Evolutionary conservation across 1,140 invertebrate species (phyloP).

Genomic region (Acromyrmex charruanus): DNA sequence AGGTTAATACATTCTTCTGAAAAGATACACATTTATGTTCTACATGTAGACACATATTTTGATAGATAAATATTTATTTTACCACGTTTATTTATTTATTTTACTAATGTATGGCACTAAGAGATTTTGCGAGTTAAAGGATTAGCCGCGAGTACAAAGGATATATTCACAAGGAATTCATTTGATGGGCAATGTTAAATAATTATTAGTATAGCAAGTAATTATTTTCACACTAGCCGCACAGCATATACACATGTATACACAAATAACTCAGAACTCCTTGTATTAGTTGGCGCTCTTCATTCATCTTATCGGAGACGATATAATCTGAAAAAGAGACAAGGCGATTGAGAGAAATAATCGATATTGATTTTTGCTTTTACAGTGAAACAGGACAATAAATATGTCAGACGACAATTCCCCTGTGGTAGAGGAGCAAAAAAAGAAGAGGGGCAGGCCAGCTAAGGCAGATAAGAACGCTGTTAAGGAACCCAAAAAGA

Average conservation of each 20-base stretch:
- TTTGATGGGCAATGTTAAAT: too few species aligned
- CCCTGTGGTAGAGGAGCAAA: constrained; percentile 85
- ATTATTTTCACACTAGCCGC: neutral
- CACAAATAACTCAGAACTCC: neutral
- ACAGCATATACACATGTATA: neutral
- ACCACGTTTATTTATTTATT: neutral
- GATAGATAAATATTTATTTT: constrained; percentile 3
- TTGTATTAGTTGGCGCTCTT: neutral
- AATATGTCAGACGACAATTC: constrained; percentile 86
- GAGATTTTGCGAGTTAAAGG: neutral
- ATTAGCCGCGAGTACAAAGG: neutral
- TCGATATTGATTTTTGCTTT: constrained; percentile 22
- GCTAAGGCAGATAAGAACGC: constrained; percentile 83
- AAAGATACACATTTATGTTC: neutral
- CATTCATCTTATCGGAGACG: constrained; percentile 28
- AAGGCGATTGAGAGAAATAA: neutral
- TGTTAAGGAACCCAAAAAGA: constrained; percentile 85
- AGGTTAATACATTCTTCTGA: neutral
- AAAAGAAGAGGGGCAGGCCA: constrained; percentile 85
- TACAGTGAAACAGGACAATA: constrained; percentile 62
- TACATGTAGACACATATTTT: neutral
- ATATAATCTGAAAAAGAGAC: neutral
- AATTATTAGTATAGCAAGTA: neutral
- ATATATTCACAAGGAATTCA: too few species aligned
- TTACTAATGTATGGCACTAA: neutral